These are phyloP conservation scores for Dasyurus viverrinus DNA, from an alignment of 2,113 vertebrate genomes.

Conservation along the genomic window DNA sequence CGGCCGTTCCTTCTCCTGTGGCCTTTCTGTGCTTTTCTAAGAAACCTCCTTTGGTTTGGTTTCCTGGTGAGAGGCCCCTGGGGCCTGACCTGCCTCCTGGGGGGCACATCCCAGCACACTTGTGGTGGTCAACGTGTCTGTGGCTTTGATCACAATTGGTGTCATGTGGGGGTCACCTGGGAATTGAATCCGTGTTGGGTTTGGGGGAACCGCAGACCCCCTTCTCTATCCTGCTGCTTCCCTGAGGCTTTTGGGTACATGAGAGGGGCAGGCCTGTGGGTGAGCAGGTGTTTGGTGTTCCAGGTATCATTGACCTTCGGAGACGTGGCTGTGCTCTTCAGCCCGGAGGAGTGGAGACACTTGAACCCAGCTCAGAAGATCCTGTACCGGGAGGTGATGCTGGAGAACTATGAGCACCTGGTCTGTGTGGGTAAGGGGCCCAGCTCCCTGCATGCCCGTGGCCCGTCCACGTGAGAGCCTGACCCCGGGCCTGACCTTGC, in stretches of 20 bases:
- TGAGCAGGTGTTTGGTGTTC: not conserved
- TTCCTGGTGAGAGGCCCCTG: not conserved
- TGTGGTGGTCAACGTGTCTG: not conserved
- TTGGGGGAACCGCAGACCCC: no score
- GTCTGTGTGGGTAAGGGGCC: not conserved
- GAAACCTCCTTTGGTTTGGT: not conserved
- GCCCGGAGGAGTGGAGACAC: not conserved
- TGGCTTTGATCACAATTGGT: not conserved
- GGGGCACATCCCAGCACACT: not conserved
- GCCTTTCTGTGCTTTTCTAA: not conserved
- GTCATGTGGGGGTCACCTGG: not conserved
- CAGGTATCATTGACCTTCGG: not conserved
- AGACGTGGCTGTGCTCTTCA: not conserved
- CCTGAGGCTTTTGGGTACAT: no score
- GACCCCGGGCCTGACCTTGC: no score
- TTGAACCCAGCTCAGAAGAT: not conserved
- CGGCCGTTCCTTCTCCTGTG: not conserved
- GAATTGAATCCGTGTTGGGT: no score
- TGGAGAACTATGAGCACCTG: not conserved
- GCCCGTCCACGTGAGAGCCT: no score
- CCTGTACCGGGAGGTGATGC: not conserved
- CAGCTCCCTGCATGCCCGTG: not conserved
- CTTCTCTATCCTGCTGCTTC: no score
- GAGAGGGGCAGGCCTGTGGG: no score
- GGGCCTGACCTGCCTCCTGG: not conserved